Evolutionary conservation across 2,888 invertebrate species (phyloP), one percentile per base, ranked within the genome.

Genomic region (Orchesella flavescens): DNA sequence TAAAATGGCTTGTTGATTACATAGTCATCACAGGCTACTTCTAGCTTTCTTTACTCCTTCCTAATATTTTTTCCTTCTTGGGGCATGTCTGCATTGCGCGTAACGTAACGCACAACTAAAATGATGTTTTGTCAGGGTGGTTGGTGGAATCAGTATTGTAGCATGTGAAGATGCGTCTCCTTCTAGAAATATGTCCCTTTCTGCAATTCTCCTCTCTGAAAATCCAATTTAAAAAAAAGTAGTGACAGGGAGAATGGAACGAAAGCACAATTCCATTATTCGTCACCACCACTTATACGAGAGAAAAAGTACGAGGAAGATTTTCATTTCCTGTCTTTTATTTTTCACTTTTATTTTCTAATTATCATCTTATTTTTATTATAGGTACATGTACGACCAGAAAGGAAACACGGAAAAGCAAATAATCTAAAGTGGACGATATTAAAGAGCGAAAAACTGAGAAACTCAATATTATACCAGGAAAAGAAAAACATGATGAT

Each of bases 151-250:
- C 68, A 75, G 81, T 75, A 81, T 75, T 81, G 73, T 69, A 81
- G 69, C 81, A 49, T 43, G 81, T 63, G 81, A 81, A 75, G 75
- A 81, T 71, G 71, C 75, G 81, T 71, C 75, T 81, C 71, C 55
- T 69, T 74, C 57, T n/a, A 43, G 43, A 34, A 68, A 61, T 19
- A 17, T 43, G 19, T 61, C 46, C 59, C 19, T 24, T n/a, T 55
- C 69, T 23, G 15, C 12, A 17, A n/a, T 44, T 10, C 43, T 46
- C 57, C 44, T 34, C 34, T 34, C 34, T 34, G 2, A 4, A 34
- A 34, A 7, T 34, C 3, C 34, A n/a, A n/a, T 34, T 34, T n/a
- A 57, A 43, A 44, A 66, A 17, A 12, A 65, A 24, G 65, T 13
- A 17, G 44, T 17, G 44, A 19, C 13, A 23, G 7, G 5, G 55